Evolutionary conservation across 2,888 invertebrate genomes (phyloP).

Genomic region (Agrenia bidenticulata): DNA sequence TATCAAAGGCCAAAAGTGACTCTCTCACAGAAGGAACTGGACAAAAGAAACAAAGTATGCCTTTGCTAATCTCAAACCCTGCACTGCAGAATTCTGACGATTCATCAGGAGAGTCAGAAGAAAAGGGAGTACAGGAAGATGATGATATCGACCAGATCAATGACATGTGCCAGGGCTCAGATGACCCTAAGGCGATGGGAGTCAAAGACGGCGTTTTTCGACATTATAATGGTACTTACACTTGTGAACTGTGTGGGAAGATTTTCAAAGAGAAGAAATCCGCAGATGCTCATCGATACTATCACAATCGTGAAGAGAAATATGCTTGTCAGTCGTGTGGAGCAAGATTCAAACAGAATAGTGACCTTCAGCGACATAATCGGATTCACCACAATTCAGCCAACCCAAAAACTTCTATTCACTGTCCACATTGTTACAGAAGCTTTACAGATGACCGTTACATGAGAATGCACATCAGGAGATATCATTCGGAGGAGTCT

Average conservation of each 20-base stretch:
- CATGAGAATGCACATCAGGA: conserved; percentile 30
- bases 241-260: neutral
- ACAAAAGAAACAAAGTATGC: too few species aligned
- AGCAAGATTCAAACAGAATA: conserved; percentile 36
- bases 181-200: too few species aligned
- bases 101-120: too few species aligned
- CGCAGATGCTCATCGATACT: conserved; percentile 27
- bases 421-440: conserved; percentile 30
- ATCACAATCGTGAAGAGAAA: conserved; percentile 32
- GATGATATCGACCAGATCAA: too few species aligned
- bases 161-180: too few species aligned
- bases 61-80: too few species aligned
- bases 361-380: conserved; percentile 32
- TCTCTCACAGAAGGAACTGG: too few species aligned
- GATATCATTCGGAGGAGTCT: conserved; percentile 3
- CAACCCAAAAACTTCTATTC: conserved; percentile 22
- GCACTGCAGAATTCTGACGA: too few species aligned
- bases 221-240: too few species aligned
- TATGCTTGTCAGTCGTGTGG: conserved; percentile 26
- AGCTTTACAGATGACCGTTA: conserved; percentile 28
- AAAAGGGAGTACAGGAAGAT: too few species aligned
- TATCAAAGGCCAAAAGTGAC: too few species aligned
- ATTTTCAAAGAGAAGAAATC: conserved; percentile 3
- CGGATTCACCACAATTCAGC: conserved; percentile 32
- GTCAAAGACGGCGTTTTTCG: too few species aligned